Base-by-base conservation (phyloP, 2,888 invertebrate genomes). In the Orchesellides sinensis region DNA sequence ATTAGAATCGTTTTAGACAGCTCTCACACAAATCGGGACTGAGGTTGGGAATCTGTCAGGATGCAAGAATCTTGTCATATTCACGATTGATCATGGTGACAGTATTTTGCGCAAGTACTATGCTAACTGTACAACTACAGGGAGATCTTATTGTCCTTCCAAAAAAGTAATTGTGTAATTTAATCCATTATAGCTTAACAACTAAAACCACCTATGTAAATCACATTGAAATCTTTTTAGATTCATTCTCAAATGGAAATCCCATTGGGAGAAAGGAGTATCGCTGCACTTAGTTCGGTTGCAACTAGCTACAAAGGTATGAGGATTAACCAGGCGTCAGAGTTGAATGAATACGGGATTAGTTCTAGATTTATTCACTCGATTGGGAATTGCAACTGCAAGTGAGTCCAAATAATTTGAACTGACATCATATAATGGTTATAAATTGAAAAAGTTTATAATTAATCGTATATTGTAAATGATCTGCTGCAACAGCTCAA, bases 1-100 rank as follows among this genome's bases (percentile, higher is more conserved):
- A 79, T 23, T 78, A 66, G 63, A 61, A 47, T 72, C 29, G 6
- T 61, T 74, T 74, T 69, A 69, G 65, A 61, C 72, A 78, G 77
- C 59, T 72, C 72, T 70, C 66, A 40, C 72, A 72, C 65, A 73
- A 32, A 83, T 83, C 35, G 83, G 77, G 17, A 3, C 47, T 8
- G 72, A 77, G 52, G 45, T 78, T 56, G 63, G 25, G 0, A 47
- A 32, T 17, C 25, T 83, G 40, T 47, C 19, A 3, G 17, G 12
- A 25, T 78, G 77, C 40, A 68, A 70, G n/a, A 72, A 83, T 40
- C 21, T 72, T 6, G 72, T 65, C 8, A 21, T 83, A 8, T 78
- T 83, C 27, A 23, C 35, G 12, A 32, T 78, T 5, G 78, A 83
- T 21, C n/a, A 52, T 14, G 68, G 54, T 12, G 81, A 81, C 21